A percentile compares a stretch with the other conserved stretches of the same genome.
These are phyloP conservation scores for Leptopilina clavipes DNA, from an alignment of 1,140 invertebrate genomes.

Conservation along the genomic window DNA sequence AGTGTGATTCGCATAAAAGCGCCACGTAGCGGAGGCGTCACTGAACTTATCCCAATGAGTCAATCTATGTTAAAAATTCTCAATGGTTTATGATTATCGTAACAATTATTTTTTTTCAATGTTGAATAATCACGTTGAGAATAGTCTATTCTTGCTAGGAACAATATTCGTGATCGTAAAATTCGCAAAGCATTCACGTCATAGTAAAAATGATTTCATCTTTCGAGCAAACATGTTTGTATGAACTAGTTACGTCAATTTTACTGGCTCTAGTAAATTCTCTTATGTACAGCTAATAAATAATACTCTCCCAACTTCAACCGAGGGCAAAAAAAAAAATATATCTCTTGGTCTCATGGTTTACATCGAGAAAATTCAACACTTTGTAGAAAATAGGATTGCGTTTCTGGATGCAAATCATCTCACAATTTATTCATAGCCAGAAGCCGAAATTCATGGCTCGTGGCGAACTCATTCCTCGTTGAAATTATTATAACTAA, in stretches of 20 bases:
- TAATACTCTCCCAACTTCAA: background rate
- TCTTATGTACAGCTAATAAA: background rate
- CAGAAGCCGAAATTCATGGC: constrained; percentile 57
- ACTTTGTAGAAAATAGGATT: background rate
- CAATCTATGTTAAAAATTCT: too few relatives aligned
- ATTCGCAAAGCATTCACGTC: background rate
- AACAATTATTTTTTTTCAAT: too few relatives aligned
- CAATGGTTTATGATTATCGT: too few relatives aligned
- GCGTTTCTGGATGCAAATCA: constrained; percentile 65
- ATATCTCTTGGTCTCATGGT: background rate
- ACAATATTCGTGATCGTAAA: background rate
- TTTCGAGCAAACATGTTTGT: constrained; percentile 1
- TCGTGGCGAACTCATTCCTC: constrained; percentile 50
- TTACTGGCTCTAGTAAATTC: background rate
- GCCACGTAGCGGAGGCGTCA: too few relatives aligned
- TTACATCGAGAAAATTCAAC: background rate
- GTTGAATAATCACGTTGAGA: too few relatives aligned
- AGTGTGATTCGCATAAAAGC: too few relatives aligned
- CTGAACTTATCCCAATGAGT: too few relatives aligned
- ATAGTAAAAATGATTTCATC: constrained; percentile 7
- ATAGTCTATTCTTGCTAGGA: background rate
- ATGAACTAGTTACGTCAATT: constrained; percentile 25
- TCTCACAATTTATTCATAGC: constrained; percentile 69
- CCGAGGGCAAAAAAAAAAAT: background rate
- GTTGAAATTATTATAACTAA: constrained; percentile 62